A percentile compares a stretch with the other conserved stretches of the same genome.
These are phyloP conservation scores for Lepidocyrtinus sp. DNA, from an alignment of 2,888 invertebrate genomes.

Conservation along the genomic window DNA sequence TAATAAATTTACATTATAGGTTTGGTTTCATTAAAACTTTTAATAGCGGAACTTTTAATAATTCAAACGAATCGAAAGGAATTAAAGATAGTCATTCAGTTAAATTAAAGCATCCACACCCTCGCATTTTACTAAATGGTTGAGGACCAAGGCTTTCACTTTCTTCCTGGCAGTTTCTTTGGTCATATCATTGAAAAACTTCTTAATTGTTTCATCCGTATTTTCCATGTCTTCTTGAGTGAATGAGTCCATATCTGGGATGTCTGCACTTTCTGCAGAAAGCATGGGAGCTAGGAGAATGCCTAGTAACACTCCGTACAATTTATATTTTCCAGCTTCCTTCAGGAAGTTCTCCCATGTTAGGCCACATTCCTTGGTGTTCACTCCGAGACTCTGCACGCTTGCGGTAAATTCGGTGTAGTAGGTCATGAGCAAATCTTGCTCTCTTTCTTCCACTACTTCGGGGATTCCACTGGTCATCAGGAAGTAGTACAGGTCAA, in stretches of 20 bases:
- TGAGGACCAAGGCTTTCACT: conserved; percentile 3
- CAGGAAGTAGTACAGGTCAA: conserved; percentile 69
- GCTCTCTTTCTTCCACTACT: conserved; percentile 57
- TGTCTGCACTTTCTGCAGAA: conserved; percentile 48
- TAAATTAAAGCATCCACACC: too few relatives aligned
- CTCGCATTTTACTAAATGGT: conserved; percentile 37
- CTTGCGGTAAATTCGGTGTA: conserved; percentile 63
- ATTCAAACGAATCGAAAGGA: too few relatives aligned
- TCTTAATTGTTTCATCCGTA: conserved; percentile 16
- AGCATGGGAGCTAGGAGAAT: conserved; percentile 60
- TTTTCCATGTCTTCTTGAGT: conserved; percentile 45
- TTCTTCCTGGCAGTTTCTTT: conserved; percentile 13
- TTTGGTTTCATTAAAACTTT: too few relatives aligned
- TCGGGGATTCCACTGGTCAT: conserved; percentile 53
- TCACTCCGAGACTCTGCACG: conserved; percentile 50
- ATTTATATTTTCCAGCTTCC: conserved; percentile 56
- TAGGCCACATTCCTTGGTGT: conserved; percentile 28
- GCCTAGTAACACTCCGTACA: conserved; percentile 62
- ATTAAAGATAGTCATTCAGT: too few relatives aligned
- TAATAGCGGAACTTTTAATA: too few relatives aligned
- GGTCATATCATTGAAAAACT: conserved; percentile 31
- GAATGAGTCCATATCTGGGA: conserved; percentile 66
- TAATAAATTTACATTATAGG: too few relatives aligned
- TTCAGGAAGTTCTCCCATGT: conserved; percentile 58
- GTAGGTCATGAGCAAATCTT: conserved; percentile 59